A percentile compares a stretch with the other conserved stretches of the same genome.
Evolutionary conservation across 1,140 invertebrate species (phyloP).

Genomic region (Hylaeus volcanicus): DNA sequence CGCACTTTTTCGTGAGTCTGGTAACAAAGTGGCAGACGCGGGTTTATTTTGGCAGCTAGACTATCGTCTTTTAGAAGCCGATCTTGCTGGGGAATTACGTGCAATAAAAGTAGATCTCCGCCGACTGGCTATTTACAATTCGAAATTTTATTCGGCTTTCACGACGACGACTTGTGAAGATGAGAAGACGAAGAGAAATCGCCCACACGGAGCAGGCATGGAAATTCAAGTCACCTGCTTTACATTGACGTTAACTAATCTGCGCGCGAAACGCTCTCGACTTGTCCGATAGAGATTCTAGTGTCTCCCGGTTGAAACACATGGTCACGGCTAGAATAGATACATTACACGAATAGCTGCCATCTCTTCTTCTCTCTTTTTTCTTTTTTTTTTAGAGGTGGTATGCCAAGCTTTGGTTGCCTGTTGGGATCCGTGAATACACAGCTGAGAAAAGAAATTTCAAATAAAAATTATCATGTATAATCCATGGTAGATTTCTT

Average conservation of each 20-base stretch:
- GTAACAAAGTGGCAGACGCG: neutral
- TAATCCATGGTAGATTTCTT: too few species aligned
- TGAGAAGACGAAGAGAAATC: neutral
- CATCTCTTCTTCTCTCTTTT: neutral
- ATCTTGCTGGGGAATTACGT: neutral
- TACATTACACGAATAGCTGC: neutral
- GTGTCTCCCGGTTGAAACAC: neutral
- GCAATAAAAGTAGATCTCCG: neutral
- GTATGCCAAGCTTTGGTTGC: neutral
- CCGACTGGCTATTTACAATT: neutral
- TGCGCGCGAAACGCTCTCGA: slow-evolving; percentile 2
- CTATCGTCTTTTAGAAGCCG: neutral
- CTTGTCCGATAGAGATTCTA: slow-evolving; percentile 16
- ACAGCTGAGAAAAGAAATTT: too few species aligned
- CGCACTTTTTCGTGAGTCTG: neutral
- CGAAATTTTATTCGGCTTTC: neutral
- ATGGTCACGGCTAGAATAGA: neutral
- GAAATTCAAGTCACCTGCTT: slow-evolving; percentile 33
- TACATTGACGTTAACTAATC: slow-evolving; percentile 34
- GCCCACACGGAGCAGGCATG: slow-evolving; percentile 6
- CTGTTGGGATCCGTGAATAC: too few species aligned
- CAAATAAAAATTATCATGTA: too few species aligned
- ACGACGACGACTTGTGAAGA: neutral
- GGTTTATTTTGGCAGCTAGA: slow-evolving; percentile 21
- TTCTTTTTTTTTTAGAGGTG: neutral